Conservation (phyloP, 2,113 vertebrate species). For the Seriola rivoliana region DNA sequence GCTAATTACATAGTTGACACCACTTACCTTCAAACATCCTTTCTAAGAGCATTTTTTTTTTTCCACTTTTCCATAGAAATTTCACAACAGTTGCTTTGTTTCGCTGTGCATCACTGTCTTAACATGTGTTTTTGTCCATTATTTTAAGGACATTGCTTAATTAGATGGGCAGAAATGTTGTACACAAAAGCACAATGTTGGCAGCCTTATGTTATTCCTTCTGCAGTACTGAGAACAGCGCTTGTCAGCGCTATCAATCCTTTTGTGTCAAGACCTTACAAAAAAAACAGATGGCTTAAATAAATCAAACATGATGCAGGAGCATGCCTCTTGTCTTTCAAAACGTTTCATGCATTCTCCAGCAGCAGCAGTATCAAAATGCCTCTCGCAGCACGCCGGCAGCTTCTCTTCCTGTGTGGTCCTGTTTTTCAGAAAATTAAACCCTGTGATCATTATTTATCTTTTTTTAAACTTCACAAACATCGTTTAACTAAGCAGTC, state of each 20-base stretch:
- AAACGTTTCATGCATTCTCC: conserved; percentile 12
- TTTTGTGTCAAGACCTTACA: background rate
- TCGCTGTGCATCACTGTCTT: background rate
- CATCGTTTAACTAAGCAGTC: conserved; percentile 48
- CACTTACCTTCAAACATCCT: conserved; percentile 38
- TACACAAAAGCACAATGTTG: background rate
- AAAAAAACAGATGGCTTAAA: conserved; percentile 32
- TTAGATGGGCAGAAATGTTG: background rate
- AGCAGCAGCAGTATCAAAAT: conserved; percentile 26
- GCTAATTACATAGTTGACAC: conserved; percentile 70
- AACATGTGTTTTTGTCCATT: conserved; percentile 1
- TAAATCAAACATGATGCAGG: conserved; percentile 44
- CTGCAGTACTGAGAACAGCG: background rate
- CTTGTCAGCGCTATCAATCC: conserved; percentile 27
- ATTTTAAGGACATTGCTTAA: conserved; percentile 5
- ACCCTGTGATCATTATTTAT: conserved; percentile 51
- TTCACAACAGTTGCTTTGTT: conserved; percentile 35
- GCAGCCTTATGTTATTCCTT: conserved; percentile 3
- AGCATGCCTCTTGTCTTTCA: conserved; percentile 32
- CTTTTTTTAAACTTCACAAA: conserved; percentile 45
- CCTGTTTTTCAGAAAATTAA: conserved; percentile 42
- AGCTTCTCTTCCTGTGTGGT: conserved; percentile 22
- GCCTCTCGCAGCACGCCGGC: conserved; percentile 16
- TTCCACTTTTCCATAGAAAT: conserved; percentile 23
- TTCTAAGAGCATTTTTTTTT: conserved; percentile 18